Evolutionary conservation across 2,888 invertebrate species (phyloP).

Genomic region (Agriotes lineatus): DNA sequence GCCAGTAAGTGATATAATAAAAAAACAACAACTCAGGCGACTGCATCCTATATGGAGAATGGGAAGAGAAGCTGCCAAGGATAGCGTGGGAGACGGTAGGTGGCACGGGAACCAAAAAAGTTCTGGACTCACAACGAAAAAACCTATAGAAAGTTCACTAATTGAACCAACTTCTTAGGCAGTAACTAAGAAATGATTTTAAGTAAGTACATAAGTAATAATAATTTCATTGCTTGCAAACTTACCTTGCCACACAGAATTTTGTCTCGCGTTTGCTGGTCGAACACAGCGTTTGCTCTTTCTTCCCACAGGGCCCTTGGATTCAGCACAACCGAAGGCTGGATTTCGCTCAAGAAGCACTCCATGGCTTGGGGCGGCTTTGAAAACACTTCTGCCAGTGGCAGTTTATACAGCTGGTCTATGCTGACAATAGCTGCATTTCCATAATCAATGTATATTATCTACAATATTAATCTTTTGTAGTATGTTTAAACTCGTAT

Average conservation of each 20-base stretch:
- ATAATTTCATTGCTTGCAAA: too few species aligned
- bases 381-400: constrained; percentile 47
- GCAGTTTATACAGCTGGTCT: constrained; percentile 66
- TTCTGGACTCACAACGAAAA: too few species aligned
- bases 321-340: constrained; percentile 75
- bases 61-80: too few species aligned
- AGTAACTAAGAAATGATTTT: background rate
- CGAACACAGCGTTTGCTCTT: constrained; percentile 68
- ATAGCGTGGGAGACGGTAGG: too few species aligned
- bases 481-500: background rate
- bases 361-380: constrained; percentile 76
- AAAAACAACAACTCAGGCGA: too few species aligned
- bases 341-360: constrained; percentile 77
- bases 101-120: too few species aligned
- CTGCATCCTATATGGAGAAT: too few species aligned
- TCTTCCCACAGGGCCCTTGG: constrained; percentile 74
- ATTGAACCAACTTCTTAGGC: too few species aligned
- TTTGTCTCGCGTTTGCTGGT: constrained; percentile 59
- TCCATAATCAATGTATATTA: constrained; percentile 87
- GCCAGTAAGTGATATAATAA: too few species aligned
- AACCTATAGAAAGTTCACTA: too few species aligned
- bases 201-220: background rate
- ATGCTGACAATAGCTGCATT: constrained; percentile 68
- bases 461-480: constrained; percentile 63
- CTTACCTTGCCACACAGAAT: constrained; percentile 68